Percentiles rank a stretch among this genome's conserved stretches.
phyloP scores from a whole-genome alignment of 2,797 vertebrate genomes.

The Gallinago solitaria region DNA sequence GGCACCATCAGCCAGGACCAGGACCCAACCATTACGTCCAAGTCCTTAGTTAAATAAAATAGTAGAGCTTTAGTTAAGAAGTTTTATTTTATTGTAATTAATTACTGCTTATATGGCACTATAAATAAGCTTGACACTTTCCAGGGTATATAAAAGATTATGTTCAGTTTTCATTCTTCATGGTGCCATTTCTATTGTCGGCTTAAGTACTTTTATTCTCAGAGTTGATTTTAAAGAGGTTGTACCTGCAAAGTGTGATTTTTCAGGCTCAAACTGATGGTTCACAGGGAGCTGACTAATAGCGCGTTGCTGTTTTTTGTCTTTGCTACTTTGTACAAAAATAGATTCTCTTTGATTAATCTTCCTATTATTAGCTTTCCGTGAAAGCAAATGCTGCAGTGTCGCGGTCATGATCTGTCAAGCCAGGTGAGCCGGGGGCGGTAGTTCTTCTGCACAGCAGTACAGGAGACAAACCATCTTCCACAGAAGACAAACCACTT shows the following conservation, averaged over 20 bases:
- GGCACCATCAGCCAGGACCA: neutral
- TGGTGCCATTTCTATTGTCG: neutral
- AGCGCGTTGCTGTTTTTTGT: rapidly evolving
- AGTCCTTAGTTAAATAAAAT: neutral
- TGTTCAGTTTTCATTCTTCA: neutral
- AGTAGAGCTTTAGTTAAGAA: neutral
- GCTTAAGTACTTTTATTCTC: neutral
- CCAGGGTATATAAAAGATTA: neutral
- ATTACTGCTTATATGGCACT: neutral
- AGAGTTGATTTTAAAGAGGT: neutral
- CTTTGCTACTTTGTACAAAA: neutral
- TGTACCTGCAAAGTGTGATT: neutral
- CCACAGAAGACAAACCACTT: neutral
- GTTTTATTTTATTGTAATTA: neutral
- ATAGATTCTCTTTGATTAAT: neutral
- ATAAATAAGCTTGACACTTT: neutral
- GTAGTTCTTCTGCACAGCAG: neutral
- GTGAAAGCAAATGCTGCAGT: neutral
- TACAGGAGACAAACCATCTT: neutral
- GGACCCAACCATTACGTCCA: neutral
- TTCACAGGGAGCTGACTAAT: neutral
- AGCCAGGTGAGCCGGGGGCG: neutral
- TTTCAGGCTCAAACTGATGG: neutral
- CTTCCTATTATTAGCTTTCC: neutral
- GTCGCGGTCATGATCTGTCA: neutral